Percentiles rank a stretch among this genome's conserved stretches.
phyloP scores from a whole-genome alignment of 2,888 invertebrate species.

The Nemoura dubitans region DNA sequence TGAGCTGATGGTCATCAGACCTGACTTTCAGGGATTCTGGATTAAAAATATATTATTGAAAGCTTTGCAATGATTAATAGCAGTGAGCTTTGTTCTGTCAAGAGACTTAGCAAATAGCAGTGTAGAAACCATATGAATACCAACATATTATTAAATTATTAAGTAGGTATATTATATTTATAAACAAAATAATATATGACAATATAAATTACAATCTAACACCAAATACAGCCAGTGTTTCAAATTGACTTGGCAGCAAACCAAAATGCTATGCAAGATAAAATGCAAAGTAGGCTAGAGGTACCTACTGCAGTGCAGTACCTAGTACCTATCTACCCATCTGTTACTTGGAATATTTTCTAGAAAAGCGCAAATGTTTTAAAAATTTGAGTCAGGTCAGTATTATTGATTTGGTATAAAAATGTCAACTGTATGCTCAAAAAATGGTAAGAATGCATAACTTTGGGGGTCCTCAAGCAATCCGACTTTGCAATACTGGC shows the following conservation, averaged over 20 bases:
- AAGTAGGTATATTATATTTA: too few species aligned
- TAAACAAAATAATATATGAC: neutral
- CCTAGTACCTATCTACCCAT: neutral
- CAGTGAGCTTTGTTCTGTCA: neutral
- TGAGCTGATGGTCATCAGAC: neutral
- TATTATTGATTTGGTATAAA: neutral
- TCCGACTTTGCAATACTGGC: too few species aligned
- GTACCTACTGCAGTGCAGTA: neutral
- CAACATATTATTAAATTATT: too few species aligned
- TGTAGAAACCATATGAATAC: neutral
- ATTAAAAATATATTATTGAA: neutral
- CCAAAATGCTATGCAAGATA: neutral
- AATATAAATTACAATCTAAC: neutral
- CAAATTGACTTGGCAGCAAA: neutral
- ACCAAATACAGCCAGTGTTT: neutral
- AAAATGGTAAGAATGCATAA: too few species aligned
- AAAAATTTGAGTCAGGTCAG: neutral
- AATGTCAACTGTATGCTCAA: too few species aligned
- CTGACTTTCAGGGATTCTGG: neutral
- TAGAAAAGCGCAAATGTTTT: neutral
- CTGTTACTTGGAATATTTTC: neutral
- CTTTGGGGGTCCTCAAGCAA: too few species aligned
- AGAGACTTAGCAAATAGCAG: neutral
- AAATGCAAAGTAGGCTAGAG: neutral
- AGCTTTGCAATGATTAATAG: neutral